phyloP scores from a whole-genome alignment of 2,113 vertebrate genomes.

The Xyrauchen texanus region DNA sequence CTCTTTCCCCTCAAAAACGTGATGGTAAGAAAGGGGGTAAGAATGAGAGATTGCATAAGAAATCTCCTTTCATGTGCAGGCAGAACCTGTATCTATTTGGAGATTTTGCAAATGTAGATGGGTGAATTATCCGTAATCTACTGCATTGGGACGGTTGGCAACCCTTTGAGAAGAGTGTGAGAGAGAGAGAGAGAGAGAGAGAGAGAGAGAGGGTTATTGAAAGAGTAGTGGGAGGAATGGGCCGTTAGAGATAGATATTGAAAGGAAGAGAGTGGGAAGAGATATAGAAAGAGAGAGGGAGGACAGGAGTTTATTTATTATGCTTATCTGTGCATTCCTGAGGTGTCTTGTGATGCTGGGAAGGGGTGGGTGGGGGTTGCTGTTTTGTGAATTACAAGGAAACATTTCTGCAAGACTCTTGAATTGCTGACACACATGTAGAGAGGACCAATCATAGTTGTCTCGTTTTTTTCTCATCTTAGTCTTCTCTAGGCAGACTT shows the following conservation, averaged over 20 bases:
- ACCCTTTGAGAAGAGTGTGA: too few species aligned
- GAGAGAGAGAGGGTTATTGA: too few species aligned
- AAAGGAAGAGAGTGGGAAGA: constrained; percentile 27
- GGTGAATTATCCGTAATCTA: constrained; percentile 31
- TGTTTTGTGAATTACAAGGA: background rate
- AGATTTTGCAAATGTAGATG: constrained; percentile 19
- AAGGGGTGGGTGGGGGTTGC: background rate
- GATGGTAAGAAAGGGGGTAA: background rate
- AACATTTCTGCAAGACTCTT: too few species aligned
- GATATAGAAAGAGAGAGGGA: background rate
- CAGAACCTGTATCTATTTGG: constrained; percentile 28
- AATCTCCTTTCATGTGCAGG: constrained; percentile 2
- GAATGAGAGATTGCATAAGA: constrained; percentile 27
- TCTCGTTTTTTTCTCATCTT: too few species aligned
- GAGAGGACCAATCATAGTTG: too few species aligned
- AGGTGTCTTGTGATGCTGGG: background rate
- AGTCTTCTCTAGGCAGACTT: too few species aligned
- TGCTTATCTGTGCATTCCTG: constrained; percentile 44
- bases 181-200: too few species aligned
- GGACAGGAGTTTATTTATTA: constrained; percentile 60
- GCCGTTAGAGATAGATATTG: background rate
- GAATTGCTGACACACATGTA: too few species aligned
- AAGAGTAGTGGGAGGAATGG: too few species aligned
- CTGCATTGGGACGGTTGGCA: background rate
- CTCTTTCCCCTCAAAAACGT: constrained; percentile 38